Evolutionary conservation across 2,113 vertebrate species (phyloP), one percentile per base, ranked within the genome.

Genomic region (Lucifuga dentata): DNA sequence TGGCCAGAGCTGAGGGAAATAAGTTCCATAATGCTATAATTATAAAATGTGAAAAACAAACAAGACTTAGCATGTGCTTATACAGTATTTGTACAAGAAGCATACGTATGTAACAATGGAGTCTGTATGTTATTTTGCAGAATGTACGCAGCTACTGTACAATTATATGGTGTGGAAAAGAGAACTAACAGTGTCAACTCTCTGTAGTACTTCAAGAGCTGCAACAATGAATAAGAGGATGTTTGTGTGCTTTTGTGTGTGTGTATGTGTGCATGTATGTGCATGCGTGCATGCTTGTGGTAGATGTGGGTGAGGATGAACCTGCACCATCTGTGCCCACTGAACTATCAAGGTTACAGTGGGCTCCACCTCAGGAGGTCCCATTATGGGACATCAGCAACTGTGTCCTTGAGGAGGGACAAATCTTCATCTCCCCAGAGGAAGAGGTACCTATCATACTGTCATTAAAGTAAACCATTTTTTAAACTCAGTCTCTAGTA

Each of bases 371-470:
- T 9, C 91, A 93, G 0, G 88, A 94, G 0, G 87, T 91, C 20
- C 93, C 91, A 0, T 74, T 98, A n/a, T 98, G 96, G 97, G 95
- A 97, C 56, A 94, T 98, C 1, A 92, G 85, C 71, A 92, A 81
- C 79, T 96, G 95, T 60, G 52, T 86, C 0, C 87, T 98, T 24
- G 86, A 94, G 2, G 94, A 98, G 0, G 94, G 95, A 5, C 94
- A 91, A 69, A 90, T 97, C 55, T 69, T 95, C 1, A 89, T 95
- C 20, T 87, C 92, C 8, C 86, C 88, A 41, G 95, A 96, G 0
- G 94, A 96, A 16, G 95, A 97, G 94, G 97, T 98, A 82, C 20
- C 8, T 20, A n/a, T 7, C 26, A 29, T 7, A 29, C 26, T 29
- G 26, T 7, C 26, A 29, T 29, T 3, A 29, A 29, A 29, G 26